A percentile compares a stretch with the other conserved stretches of the same genome.
Evolutionary conservation across 2,797 vertebrate species (phyloP).

Genomic region (Buphagus erythrorhynchus): DNA sequence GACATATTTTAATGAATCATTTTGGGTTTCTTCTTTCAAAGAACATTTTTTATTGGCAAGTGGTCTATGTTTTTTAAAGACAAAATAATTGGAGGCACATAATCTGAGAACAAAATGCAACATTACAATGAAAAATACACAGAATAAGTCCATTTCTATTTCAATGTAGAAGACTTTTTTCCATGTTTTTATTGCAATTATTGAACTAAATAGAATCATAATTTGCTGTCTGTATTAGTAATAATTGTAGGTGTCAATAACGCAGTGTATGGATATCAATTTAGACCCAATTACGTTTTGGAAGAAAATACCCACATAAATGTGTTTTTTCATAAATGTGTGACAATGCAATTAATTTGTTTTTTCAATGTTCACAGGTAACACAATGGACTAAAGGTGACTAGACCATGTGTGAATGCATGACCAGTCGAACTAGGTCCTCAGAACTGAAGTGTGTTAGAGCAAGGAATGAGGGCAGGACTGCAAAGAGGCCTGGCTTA

Average conservation of each 20-base stretch:
- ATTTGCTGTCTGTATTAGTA: neutral
- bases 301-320: neutral
- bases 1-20: constrained; percentile 54
- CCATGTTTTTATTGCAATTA: neutral
- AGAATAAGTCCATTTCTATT: neutral
- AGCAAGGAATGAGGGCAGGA: neutral
- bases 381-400: neutral
- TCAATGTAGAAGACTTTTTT: neutral
- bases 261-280: neutral
- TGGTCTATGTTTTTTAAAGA: neutral
- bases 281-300: neutral
- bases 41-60: neutral
- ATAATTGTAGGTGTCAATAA: neutral
- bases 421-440: neutral
- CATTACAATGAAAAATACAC: neutral
- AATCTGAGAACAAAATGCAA: neutral
- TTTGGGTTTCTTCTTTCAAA: constrained; percentile 27
- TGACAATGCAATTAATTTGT: neutral
- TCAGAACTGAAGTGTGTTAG: neutral
- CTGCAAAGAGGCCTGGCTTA: neutral
- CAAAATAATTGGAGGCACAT: neutral
- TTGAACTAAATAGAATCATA: neutral
- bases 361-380: neutral
- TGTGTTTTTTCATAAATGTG: neutral
- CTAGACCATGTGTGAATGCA: neutral